Evolutionary conservation across 2,888 invertebrate species (phyloP).

Genomic region (Corbicula japonica): DNA sequence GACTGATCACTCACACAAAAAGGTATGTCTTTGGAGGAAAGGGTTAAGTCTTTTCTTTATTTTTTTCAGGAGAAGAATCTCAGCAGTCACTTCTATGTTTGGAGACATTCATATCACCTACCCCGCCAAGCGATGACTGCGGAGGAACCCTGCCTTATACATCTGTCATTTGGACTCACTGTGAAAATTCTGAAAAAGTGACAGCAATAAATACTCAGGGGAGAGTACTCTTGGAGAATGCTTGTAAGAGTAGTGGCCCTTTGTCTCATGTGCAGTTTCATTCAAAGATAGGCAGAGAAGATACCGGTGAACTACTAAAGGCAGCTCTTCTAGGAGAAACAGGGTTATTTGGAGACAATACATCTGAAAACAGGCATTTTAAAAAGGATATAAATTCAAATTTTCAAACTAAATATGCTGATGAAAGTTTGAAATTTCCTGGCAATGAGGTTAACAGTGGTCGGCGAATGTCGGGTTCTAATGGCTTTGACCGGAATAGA

Average conservation of each 20-base stretch:
- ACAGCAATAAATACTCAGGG: conserved; percentile 18
- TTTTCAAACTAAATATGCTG: conserved; percentile 63
- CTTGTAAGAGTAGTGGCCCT: conserved; percentile 13
- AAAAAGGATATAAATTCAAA: conserved; percentile 61
- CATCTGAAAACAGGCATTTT: conserved; percentile 18
- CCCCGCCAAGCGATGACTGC: conserved; percentile 62
- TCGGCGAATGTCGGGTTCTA: conserved; percentile 78
- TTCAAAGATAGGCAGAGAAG: conserved; percentile 11
- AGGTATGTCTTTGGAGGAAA: no score
- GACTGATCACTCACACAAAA: no score
- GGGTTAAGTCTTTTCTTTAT: conserved; percentile 21
- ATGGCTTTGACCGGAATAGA: conserved; percentile 79
- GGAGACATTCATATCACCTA: conserved; percentile 66
- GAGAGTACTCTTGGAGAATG: conserved; percentile 19
- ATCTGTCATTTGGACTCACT: conserved; percentile 50
- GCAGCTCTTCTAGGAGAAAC: conserved; percentile 51
- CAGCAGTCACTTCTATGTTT: conserved; percentile 66
- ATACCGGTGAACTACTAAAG: conserved; percentile 47
- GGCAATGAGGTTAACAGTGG: conserved; percentile 69
- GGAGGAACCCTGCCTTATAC: conserved; percentile 40
- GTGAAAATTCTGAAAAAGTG: conserved; percentile 22
- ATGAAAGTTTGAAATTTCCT: conserved; percentile 46
- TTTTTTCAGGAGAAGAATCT: conserved; percentile 67
- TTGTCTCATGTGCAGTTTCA: conserved; percentile 10
- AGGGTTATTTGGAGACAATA: conserved; percentile 19